phyloP scores from a whole-genome alignment of 2,888 invertebrate genomes.

The Linyphia triangularis region DNA sequence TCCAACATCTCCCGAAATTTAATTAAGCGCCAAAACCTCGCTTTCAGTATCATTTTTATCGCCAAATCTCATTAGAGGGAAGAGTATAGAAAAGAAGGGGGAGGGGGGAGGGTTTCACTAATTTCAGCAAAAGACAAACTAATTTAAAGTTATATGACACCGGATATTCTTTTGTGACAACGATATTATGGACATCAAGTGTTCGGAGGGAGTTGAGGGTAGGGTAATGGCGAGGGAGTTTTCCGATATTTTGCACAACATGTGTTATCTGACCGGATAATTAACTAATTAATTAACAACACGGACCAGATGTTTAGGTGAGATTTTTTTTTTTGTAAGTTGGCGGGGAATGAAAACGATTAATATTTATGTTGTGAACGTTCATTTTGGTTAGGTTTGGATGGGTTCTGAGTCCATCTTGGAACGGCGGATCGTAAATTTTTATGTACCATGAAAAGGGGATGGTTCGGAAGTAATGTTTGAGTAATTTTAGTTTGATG shows the following conservation, averaged over 20 bases:
- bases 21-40: background rate
- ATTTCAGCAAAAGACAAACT: constrained; percentile 33
- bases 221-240: constrained; percentile 2
- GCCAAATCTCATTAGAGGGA: constrained; percentile 16
- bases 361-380: background rate
- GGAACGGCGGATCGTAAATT: constrained; percentile 5
- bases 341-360: background rate
- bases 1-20: constrained; percentile 12
- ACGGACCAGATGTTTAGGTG: background rate
- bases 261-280: constrained; percentile 36
- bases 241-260: constrained; percentile 43
- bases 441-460: background rate
- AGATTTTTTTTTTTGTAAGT: background rate
- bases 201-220: background rate
- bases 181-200: constrained; percentile 13
- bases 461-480: background rate
- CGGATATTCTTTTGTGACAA: constrained; percentile 45
- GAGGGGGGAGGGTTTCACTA: constrained; percentile 4
- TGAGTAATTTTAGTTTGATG: background rate
- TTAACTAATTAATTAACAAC: constrained; percentile 57
- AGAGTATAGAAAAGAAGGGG: background rate
- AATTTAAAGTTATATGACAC: constrained; percentile 60
- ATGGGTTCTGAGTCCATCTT: background rate
- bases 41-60: constrained; percentile 8
- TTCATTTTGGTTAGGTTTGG: background rate